phyloP scores from a whole-genome alignment of 2,113 vertebrate species.

The Sakesphorus luctuosus region DNA sequence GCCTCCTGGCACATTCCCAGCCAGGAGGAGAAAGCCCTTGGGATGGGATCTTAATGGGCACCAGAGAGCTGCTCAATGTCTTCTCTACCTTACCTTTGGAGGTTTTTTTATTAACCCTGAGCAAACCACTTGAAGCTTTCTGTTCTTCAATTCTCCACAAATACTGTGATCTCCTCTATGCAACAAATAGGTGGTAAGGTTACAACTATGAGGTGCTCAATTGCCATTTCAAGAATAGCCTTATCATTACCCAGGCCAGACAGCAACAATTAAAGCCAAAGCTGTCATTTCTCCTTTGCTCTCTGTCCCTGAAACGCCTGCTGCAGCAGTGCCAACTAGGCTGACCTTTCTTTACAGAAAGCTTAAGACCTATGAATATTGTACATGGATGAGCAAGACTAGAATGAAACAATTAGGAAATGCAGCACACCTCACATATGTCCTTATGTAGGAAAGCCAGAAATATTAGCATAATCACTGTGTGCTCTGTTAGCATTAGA shows the following conservation, averaged over 20 bases:
- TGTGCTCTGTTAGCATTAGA: constrained; percentile 58
- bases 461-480: constrained; percentile 74
- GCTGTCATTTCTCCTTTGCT: not conserved
- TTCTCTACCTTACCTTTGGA: not conserved
- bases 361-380: not conserved
- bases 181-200: not conserved
- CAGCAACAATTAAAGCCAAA: not conserved
- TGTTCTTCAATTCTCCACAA: not conserved
- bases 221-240: not conserved
- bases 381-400: not conserved
- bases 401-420: constrained; percentile 55
- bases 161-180: rapidly evolving
- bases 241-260: not conserved
- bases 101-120: not conserved
- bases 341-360: constrained; percentile 3
- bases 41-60: not conserved
- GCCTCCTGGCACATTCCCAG: not conserved
- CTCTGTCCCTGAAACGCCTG: not conserved
- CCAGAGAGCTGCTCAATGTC: not conserved
- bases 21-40: rapidly evolving
- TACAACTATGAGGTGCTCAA: not conserved
- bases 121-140: not conserved
- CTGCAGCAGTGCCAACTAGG: not conserved
- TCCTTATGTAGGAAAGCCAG: constrained; percentile 60
- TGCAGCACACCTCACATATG: constrained; percentile 43